These are phyloP conservation scores for Ibidorhyncha struthersii DNA, from an alignment of 2,113 vertebrate species.

Conservation along the genomic window DNA sequence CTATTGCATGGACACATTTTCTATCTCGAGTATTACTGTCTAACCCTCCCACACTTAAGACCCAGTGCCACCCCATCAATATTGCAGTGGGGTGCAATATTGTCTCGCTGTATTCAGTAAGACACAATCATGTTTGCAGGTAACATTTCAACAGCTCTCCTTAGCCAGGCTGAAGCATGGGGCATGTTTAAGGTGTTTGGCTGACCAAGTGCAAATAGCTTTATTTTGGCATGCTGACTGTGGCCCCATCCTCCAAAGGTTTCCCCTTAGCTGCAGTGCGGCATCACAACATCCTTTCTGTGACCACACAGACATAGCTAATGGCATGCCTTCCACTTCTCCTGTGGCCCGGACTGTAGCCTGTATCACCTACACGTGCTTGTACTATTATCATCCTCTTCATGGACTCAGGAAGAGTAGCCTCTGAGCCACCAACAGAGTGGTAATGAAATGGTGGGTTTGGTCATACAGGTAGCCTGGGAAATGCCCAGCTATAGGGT, in stretches of 20 bases:
- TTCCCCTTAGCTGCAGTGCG: not conserved
- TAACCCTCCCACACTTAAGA: not conserved
- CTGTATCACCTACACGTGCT: not conserved
- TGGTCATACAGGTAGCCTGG: not conserved
- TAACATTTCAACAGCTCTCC: not conserved
- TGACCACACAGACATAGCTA: not conserved
- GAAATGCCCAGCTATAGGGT: not conserved
- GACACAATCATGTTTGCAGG: not conserved
- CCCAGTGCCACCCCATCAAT: not conserved
- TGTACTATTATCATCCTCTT: not conserved
- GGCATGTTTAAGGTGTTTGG: not conserved
- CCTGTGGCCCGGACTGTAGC: not conserved
- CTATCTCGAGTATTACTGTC: not conserved
- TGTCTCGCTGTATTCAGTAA: not conserved
- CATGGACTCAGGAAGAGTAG: not conserved
- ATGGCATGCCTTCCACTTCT: not conserved
- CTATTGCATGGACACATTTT: not conserved
- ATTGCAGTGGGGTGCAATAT: not conserved
- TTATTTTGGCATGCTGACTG: not conserved
- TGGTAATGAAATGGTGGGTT: not conserved
- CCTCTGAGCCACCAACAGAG: not conserved
- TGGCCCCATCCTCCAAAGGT: accelerated
- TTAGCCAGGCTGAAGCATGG: not conserved
- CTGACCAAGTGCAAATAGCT: not conserved
- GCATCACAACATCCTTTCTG: not conserved